Base-by-base conservation (phyloP, 1,140 invertebrate species). In the Brachionus sp. region DNA sequence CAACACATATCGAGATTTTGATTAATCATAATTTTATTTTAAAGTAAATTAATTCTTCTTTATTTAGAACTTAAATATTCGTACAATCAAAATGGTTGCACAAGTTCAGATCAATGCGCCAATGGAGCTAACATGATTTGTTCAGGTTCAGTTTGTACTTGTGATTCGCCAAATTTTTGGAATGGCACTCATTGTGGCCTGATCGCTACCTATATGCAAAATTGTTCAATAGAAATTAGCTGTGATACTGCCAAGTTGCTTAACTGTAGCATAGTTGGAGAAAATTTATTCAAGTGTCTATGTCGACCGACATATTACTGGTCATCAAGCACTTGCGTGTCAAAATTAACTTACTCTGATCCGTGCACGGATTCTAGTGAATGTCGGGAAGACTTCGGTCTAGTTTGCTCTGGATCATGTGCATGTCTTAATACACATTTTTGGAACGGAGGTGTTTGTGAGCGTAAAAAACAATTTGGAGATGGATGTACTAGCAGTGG, bases 281-380 rank as follows among this genome's bases (percentile, higher is more conserved):
- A 80, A 80, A 25, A 62, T 42, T 19, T 62, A 9, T 62, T n/a
- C 77, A 80, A 62, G n/a, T 80, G 77, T 42, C 10, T 80, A 66
- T 80, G 77, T 66, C n/a, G 35, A 62, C n/a, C 19, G 12, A 33
- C n/a, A 10, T n/a, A 62, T 62, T 80, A 80, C 42, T 80, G 77
- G 77, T 62, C 50, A 37, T 62, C 50, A 3, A 23, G 6, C 12
- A 80, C 33, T 57, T 80, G 77, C 10, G 23, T n/a, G 12, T 1
- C 37, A 19, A 23, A 37, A 42, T 13, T 13, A 37, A 13, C 16
- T 0, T 0, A 37, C 12, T 1, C 9, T 19, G 50, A 5, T 66
- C 0, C n/a, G 1, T 80, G 77, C 29, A 16, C 77, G 10, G 33
- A 33, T 25, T 12, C 29, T 1, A 13, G n/a, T 62, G 4, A 80